Evolutionary conservation across 2,113 vertebrate genomes (phyloP), one percentile per base, ranked within the genome.

Genomic region (Scytalopus superciliaris): DNA sequence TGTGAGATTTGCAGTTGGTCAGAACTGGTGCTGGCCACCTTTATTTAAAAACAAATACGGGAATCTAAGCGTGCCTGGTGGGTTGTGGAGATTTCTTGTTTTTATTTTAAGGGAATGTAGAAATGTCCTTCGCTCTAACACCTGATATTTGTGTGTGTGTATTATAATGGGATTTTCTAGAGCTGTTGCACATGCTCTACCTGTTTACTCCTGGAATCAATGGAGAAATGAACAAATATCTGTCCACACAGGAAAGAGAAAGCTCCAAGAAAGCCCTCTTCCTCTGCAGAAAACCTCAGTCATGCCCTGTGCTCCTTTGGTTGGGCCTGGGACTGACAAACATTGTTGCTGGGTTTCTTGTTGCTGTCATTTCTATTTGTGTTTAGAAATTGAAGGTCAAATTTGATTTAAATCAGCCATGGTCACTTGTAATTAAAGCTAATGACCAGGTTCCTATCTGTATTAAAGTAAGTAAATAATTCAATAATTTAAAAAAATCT

Each of bases 391-490:
- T 4, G 1, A 79, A 85, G 55, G 45, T 47, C 33, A 77, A 80
- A 74, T 63, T 66, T 76, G 5, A 57, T 94, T 91, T 89, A 93
- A 76, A 55, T 77, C 59, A 80, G 42, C 53, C 28, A 11, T 2
- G 7, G 63, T 31, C 45, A 76, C 45, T 55, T 30, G 17, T 79
- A 91, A 85, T 82, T 52, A 92, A 89, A 95, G 35, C 33, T 92
- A 95, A 95, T 86, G 55, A 90, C 35, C 33, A 81, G 44, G 19
- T 82, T 79, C 30, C 37, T 86, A 56, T 75, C 72, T 87, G 72
- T 56, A 67, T 83, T 82, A 83, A 79, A 74, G 49, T 56, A 70
- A 53, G 40, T 83, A 81, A 94, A 94, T 81, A 84, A 86, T 93
- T 67, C 55, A 92, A 25, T 60, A 70, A 56, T 91, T 93, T 6